Base-by-base conservation (phyloP, 2,113 vertebrate species). In the Boleophthalmus pectinirostris region DNA sequence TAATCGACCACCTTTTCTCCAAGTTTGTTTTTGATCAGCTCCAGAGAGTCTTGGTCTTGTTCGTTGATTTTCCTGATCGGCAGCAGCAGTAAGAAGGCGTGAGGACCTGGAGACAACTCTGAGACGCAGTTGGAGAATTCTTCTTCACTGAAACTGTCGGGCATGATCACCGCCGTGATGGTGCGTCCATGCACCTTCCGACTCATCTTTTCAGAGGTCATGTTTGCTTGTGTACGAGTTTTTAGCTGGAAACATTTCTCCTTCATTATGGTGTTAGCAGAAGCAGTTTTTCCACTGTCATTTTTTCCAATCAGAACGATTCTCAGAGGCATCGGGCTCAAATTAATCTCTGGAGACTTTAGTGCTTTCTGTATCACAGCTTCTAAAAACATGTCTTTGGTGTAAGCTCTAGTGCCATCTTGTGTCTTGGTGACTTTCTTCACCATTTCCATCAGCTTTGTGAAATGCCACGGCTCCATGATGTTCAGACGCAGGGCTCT, bases 381-480 rank as follows among this genome's bases (percentile, higher is more conserved):
- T 33, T 33, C 25, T 4, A 29, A 3, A 15, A 60, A 33, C 57
- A 60, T 60, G 13, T 60, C 15, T 60, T 29, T 25, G 24, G 25
- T 60, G 57, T 25, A 60, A 16, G 13, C 24, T 60, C 57, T 60
- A 24, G 13, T 14, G 24, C 57, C 57, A 1, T 5, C 57, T 16
- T 60, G 12, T 33, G 57, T 16, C 23, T 7, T 60, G 13, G n/a
- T n/a, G n/a, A 16, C 24, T 29, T 7, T 60, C 2, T 60, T 24
- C 57, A 80, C 54, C 10, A 15, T 0, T 0, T 74, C 14, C 18
- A 75, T 3, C 38, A 82, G 9, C 58, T 43, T 10, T 54, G 35
- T 47, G 63, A 77, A 47, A 61, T 77, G 54, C 67, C 74, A 51
- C 11, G 33, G 49, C 49, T 72, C 20, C 16, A 9, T 68, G 18